Evolutionary conservation across 2,797 vertebrate genomes (phyloP).

Genomic region (Danio aesculapii): DNA sequence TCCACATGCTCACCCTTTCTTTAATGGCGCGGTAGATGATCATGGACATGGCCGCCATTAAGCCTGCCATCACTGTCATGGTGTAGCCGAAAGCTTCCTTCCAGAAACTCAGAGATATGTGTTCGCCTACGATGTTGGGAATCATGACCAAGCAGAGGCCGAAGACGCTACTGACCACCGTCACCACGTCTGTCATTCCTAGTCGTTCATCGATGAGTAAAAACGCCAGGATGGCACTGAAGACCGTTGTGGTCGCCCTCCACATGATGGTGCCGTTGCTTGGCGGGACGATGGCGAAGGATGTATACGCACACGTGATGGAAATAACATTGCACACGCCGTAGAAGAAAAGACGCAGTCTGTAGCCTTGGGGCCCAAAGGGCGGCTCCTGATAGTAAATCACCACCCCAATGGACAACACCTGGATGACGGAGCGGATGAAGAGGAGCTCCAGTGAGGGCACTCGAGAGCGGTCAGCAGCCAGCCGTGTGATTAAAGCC

Average conservation of each 20-base stretch:
- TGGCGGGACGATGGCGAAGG: conserved; percentile 90
- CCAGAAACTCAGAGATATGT: conserved; percentile 88
- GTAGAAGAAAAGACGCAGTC: conserved; percentile 89
- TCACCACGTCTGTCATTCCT: conserved; percentile 83
- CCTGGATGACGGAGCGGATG: conserved; percentile 90
- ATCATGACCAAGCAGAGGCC: conserved; percentile 92
- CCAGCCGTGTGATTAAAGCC: conserved; percentile 89
- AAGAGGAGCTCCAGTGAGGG: conserved; percentile 93
- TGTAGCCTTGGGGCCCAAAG: conserved; percentile 90
- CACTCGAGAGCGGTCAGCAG: conserved; percentile 90
- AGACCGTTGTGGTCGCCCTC: conserved; percentile 92
- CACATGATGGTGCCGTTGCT: conserved; percentile 92
- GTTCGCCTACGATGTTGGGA: conserved; percentile 83
- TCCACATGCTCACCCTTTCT: conserved; percentile 93
- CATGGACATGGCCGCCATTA: conserved; percentile 95
- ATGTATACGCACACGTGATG: conserved; percentile 95
- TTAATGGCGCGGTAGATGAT: conserved; percentile 94
- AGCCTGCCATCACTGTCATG: conserved; percentile 91
- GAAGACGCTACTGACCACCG: conserved; percentile 86
- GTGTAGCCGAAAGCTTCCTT: conserved; percentile 95
- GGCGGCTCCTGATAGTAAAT: conserved; percentile 89
- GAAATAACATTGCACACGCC: conserved; percentile 94
- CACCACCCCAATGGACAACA: conserved; percentile 86
- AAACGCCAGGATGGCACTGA: conserved; percentile 92
- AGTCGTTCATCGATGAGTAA: conserved; percentile 93